Base-by-base conservation (phyloP, 2,113 vertebrate genomes). In the Sinosuthora webbiana region DNA sequence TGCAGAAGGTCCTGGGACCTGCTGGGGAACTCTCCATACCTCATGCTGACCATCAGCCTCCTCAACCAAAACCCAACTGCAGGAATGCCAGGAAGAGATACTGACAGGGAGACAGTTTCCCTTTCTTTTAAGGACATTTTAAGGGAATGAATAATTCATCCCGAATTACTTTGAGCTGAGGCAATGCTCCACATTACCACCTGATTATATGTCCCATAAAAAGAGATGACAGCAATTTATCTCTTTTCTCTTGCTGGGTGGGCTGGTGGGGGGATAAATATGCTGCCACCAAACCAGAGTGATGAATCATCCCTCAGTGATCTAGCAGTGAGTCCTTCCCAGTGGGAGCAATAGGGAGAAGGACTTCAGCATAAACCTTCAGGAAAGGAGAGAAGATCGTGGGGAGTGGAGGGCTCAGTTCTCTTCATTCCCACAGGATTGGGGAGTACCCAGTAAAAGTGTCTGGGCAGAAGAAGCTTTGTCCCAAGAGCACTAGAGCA, bases 211-310 rank as follows among this genome's bases (percentile, higher is more conserved):
- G 96, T 96, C 96, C 97, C 97, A 95, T 97, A 97, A 97, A 97
- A 97, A 96, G 97, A 95, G 90, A 97, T 84, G 94, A 96, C 96
- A 96, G 97, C 94, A 95, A 97, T 98, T 98, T 96, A 93, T 97
- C 95, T 97, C 88, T 95, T 75, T 68, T 82, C 96, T 85, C 90
- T 88, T 31, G 17, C 37, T 8, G n/a, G 93, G 95, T 86, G 93
- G 97, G 96, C 94, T 73, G 5, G n/a, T 31, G 68, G 64, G 65
- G 95, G 90, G 85, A 95, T 93, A 96, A 96, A 94, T 60, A 86
- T 60, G 62, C 28, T 50, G 74, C 86, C 96, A 96, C 91, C 92
- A 96, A 96, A 79, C 33, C 12, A 59, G 87, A 87, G 71, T 75
- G 88, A 97, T 96, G 96, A 96, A 97, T 97, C 95, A 97, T 90